Evolutionary conservation across 2,888 invertebrate genomes (phyloP).

Genomic region (Gonocerus acuteangulatus): DNA sequence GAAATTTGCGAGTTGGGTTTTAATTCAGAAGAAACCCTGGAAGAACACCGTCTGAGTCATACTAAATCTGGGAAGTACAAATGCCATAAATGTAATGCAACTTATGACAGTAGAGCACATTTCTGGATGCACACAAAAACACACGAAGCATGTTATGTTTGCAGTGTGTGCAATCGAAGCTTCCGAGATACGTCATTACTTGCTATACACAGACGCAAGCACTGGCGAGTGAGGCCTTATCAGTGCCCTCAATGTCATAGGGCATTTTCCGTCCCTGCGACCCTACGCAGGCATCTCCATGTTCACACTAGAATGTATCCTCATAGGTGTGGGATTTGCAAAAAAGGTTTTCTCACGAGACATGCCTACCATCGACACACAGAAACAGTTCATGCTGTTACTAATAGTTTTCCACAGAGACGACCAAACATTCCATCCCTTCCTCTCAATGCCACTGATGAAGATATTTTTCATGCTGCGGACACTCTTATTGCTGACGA

Average conservation of each 20-base stretch:
- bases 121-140: constrained; percentile 33
- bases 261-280: constrained; percentile 30
- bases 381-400: constrained; percentile 26
- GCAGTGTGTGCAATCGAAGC: constrained; percentile 28
- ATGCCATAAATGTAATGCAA: constrained; percentile 25
- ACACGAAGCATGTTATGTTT: constrained; percentile 31
- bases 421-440: constrained; percentile 25
- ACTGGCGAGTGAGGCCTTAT: constrained; percentile 30
- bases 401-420: not conserved
- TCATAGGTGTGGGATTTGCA: constrained; percentile 30
- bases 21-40: constrained; percentile 14
- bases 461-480: constrained; percentile 34
- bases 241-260: constrained; percentile 33
- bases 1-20: constrained; percentile 28
- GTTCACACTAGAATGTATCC: constrained; percentile 23
- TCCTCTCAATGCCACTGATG: constrained; percentile 34
- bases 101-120: constrained; percentile 22
- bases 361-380: constrained; percentile 31
- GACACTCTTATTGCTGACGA: constrained; percentile 34
- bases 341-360: constrained; percentile 30
- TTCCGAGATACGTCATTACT: constrained; percentile 33
- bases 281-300: constrained; percentile 28
- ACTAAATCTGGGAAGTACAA: constrained; percentile 24
- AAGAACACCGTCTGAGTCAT: constrained; percentile 30
- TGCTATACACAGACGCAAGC: constrained; percentile 32